Evolutionary conservation across 2,888 invertebrate species (phyloP).

Genomic region (Philonicus albiceps): DNA sequence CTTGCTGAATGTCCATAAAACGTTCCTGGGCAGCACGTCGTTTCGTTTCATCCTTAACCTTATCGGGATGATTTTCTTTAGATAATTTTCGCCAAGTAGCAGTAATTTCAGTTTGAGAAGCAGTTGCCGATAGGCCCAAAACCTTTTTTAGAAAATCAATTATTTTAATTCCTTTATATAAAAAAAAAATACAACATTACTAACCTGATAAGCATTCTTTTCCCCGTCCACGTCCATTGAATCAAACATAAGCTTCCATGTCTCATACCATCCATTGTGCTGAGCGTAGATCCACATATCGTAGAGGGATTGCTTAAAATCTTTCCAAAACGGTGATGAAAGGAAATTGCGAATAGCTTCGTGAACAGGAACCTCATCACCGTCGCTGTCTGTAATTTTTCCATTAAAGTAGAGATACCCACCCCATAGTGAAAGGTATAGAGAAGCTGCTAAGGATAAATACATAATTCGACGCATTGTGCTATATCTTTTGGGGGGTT

Average conservation of each 20-base stretch:
- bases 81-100: slow-evolving; percentile 82
- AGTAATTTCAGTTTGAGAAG: slow-evolving; percentile 87
- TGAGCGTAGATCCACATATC: slow-evolving; percentile 81
- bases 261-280: slow-evolving; percentile 86
- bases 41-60: slow-evolving; percentile 76
- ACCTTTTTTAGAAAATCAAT: slow-evolving; percentile 64
- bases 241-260: slow-evolving; percentile 86
- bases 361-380: slow-evolving; percentile 85
- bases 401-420: slow-evolving; percentile 89
- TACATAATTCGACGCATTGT: slow-evolving; percentile 67
- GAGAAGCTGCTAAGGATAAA: slow-evolving; percentile 69
- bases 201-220: slow-evolving; percentile 84
- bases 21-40: slow-evolving; percentile 79
- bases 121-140: slow-evolving; percentile 78
- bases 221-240: slow-evolving; percentile 91
- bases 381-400: slow-evolving; percentile 82
- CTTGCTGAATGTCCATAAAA: slow-evolving; percentile 93
- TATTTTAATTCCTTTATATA: not conserved
- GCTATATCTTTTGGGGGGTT: slow-evolving; percentile 65
- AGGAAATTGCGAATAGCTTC: slow-evolving; percentile 91
- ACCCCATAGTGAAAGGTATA: slow-evolving; percentile 78
- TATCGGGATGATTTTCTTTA: slow-evolving; percentile 90
- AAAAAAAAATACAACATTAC: not conserved
- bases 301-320: slow-evolving; percentile 75
- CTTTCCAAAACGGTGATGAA: slow-evolving; percentile 88